phyloP scores from a whole-genome alignment of 2,888 invertebrate species.

The Hofmannophila pseudospretella region DNA sequence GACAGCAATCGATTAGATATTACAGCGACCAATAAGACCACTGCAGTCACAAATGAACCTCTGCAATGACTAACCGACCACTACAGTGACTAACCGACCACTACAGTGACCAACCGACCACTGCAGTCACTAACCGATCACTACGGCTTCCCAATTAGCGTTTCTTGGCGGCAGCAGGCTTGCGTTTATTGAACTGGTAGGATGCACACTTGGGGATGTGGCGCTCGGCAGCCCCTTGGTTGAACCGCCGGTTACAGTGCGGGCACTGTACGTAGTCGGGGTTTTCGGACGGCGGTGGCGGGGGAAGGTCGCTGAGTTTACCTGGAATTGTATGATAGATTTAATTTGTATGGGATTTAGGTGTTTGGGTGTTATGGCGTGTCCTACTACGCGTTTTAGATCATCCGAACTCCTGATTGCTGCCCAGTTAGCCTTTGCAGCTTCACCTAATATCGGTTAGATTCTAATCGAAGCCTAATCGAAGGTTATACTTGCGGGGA shows the following conservation, averaged over 20 bases:
- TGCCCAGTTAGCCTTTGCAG: too few species aligned
- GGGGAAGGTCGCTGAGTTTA: constrained; percentile 90
- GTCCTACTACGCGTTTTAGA: too few species aligned
- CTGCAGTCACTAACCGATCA: neutral
- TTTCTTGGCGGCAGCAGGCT: constrained; percentile 51
- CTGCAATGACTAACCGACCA: neutral
- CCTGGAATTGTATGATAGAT: too few species aligned
- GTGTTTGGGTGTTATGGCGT: too few species aligned
- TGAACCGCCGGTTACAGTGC: constrained; percentile 91
- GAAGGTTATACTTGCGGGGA: too few species aligned
- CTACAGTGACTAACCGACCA: neutral
- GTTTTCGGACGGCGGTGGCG: constrained; percentile 92
- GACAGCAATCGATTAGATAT: neutral
- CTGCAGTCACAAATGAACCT: neutral
- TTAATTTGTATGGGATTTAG: too few species aligned
- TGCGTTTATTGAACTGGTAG: constrained; percentile 88
- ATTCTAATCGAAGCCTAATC: too few species aligned
- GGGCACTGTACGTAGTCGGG: constrained; percentile 95
- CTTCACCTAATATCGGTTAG: too few species aligned
- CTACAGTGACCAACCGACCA: too few species aligned
- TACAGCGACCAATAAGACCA: too few species aligned
- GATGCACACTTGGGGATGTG: constrained; percentile 95
- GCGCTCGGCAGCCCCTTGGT: constrained; percentile 88
- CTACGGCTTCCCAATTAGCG: constrained; percentile 34
- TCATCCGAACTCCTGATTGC: too few species aligned